Base-by-base conservation (phyloP, 2,797 vertebrate species). In the Hapalemur alaotrensis region DNA sequence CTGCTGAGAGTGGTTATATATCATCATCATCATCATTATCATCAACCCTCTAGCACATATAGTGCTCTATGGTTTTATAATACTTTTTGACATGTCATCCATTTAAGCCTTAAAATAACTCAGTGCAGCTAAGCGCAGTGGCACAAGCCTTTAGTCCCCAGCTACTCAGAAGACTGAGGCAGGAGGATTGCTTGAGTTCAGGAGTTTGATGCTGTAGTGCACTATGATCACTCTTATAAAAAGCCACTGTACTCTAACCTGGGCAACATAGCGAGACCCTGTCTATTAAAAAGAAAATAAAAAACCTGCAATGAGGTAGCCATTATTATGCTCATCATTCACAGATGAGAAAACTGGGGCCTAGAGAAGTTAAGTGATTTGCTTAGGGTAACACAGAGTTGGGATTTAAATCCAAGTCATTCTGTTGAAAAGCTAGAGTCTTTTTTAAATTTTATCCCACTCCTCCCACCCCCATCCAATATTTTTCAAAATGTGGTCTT, bases 401-500 rank as follows among this genome's bases (percentile, higher is more conserved):
- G 63, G 50, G 30, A 70, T 70, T 95, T 92, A 76, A 79, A 87
- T 18, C 38, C 48, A 87, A 46, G 50, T 52, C 30, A 54, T 61
- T 50, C 54, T 70, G 22, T 82, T 90, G 57, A 75, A 80, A 95
- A 73, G 35, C 35, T 78, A 61, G 87, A 83, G 43, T 86, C 28
- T 54, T 50, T 95, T 86, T 61, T 23, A 69, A 94, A 72, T 70
- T 63, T 79, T 78, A 41, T 43, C 1, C 43, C 13, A 23, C 13
- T 52, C 38, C 10, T 52, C 32, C 50, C 43, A 38, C 57, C 32
- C 25, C 43, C 0, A 14, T 50, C 18, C 22, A 54, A 43, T 59
- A 5, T 69, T 88, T 91, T 91, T 78, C 41, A 89, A 81, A 79
- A 75, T 86, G 63, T 73, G 81, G 48, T 93, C 63, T 95, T 85